These are phyloP conservation scores for Dascillus cervinus DNA, from an alignment of 2,888 invertebrate genomes.

Conservation along the genomic window DNA sequence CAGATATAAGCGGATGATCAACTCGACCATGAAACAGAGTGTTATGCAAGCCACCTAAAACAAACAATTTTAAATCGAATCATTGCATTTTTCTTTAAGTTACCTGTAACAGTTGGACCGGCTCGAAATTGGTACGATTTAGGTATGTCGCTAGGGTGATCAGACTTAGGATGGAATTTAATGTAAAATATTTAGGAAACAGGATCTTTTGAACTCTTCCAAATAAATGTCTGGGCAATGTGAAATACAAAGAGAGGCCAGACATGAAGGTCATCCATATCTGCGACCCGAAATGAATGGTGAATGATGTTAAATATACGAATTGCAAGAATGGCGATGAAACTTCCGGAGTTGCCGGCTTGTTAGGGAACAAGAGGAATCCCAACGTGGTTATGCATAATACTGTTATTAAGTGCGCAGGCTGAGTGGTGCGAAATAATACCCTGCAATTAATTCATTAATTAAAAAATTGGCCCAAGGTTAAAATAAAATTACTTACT, in stretches of 20 bases:
- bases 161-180: conserved; percentile 68
- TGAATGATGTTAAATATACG: conserved; percentile 69
- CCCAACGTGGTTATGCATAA: conserved; percentile 50
- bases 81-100: background rate
- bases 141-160: conserved; percentile 51
- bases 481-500: too few species aligned
- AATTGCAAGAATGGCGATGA: conserved; percentile 49
- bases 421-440: conserved; percentile 65
- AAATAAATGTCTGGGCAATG: conserved; percentile 77
- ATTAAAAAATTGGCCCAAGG: too few species aligned
- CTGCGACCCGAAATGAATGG: conserved; percentile 78
- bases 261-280: conserved; percentile 92
- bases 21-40: conserved; percentile 63
- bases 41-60: conserved; percentile 58
- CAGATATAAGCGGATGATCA: conserved; percentile 67
- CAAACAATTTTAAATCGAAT: background rate
- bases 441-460: conserved; percentile 58
- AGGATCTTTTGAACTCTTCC: conserved; percentile 79
- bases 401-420: conserved; percentile 69
- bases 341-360: conserved; percentile 27
- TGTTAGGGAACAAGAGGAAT: conserved; percentile 42
- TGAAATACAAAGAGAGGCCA: conserved; percentile 79
- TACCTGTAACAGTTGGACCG: background rate
- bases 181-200: conserved; percentile 79
- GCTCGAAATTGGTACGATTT: background rate